Percentiles rank a stretch among this genome's conserved stretches.
phyloP scores from a whole-genome alignment of 2,888 invertebrate species.

The Laothoe populi region DNA sequence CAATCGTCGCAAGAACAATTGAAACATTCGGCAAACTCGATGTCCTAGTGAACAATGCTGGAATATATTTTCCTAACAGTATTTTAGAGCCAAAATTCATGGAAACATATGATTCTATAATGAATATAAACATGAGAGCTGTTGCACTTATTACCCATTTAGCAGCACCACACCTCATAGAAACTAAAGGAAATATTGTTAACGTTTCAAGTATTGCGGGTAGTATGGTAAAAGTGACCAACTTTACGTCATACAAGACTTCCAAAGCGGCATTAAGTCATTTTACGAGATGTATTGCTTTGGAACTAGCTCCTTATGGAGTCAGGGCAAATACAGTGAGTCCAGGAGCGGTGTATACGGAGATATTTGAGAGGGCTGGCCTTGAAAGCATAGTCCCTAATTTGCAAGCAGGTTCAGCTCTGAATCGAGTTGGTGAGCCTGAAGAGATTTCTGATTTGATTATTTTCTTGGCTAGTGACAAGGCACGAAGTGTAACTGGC shows the following conservation, averaged over 20 bases:
- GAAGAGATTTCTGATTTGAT: conserved; percentile 50
- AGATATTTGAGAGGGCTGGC: conserved; percentile 51
- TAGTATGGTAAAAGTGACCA: not conserved
- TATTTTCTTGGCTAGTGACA: conserved; percentile 50
- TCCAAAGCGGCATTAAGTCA: conserved; percentile 91
- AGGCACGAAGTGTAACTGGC: conserved; percentile 49
- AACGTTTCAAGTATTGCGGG: conserved; percentile 32
- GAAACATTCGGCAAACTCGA: conserved; percentile 47
- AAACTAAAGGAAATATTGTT: conserved; percentile 38
- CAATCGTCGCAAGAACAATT: conserved; percentile 43
- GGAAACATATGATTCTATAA: conserved; percentile 28
- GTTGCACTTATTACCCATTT: conserved; percentile 12
- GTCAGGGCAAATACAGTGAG: conserved; percentile 89
- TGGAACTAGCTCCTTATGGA: conserved; percentile 83
- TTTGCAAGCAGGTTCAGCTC: conserved; percentile 26
- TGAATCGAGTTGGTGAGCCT: conserved; percentile 32
- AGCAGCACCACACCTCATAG: conserved; percentile 20
- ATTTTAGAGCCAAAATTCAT: conserved; percentile 40
- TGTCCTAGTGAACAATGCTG: conserved; percentile 53
- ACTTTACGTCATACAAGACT: conserved; percentile 79
- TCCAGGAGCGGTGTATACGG: conserved; percentile 88
- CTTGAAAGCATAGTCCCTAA: conserved; percentile 3
- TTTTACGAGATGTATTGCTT: conserved; percentile 88
- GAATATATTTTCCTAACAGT: conserved; percentile 33
- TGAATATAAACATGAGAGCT: conserved; percentile 27